phyloP scores from a whole-genome alignment of 2,113 vertebrate genomes.

The Poeciliopsis prolifica region DNA sequence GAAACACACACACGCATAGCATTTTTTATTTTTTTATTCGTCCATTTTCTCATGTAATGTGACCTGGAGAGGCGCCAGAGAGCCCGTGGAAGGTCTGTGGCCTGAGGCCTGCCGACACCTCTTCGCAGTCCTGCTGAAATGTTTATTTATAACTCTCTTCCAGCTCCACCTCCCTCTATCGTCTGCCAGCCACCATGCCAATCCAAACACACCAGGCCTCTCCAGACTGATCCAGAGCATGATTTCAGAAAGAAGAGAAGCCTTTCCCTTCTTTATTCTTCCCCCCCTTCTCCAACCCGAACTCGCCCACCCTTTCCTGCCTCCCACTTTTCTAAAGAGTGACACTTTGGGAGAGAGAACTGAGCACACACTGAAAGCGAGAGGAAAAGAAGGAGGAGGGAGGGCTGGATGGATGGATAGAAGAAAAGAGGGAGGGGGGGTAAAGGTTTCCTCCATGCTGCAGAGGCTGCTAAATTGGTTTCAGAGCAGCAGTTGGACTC shows the following conservation, averaged over 20 bases:
- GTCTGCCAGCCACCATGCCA: conserved; percentile 85
- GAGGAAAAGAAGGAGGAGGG: conserved; percentile 24
- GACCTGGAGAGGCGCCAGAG: conserved; percentile 82
- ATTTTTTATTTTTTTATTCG: conserved; percentile 36
- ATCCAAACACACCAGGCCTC: conserved; percentile 84
- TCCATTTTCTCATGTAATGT: conserved; percentile 83
- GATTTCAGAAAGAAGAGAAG: conserved; percentile 84
- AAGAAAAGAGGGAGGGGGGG: conserved; percentile 58
- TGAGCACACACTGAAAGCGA: conserved; percentile 45
- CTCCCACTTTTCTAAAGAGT: conserved; percentile 61
- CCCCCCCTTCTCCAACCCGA: conserved; percentile 52
- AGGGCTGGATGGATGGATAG: conserved; percentile 55
- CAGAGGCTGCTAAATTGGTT: conserved; percentile 86
- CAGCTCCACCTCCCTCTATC: conserved; percentile 78
- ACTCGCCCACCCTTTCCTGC: conserved; percentile 58
- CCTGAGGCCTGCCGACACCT: conserved; percentile 80
- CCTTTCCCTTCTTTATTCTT: conserved; percentile 52
- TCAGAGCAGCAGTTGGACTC: conserved; percentile 86
- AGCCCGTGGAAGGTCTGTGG: conserved; percentile 70
- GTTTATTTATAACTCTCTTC: conserved; percentile 84
- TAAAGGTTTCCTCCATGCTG: conserved; percentile 83
- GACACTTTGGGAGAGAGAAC: conserved; percentile 56
- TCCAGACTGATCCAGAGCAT: conserved; percentile 81
- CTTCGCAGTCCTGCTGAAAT: conserved; percentile 84
- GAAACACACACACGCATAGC: conserved; percentile 40